Base-by-base conservation (phyloP, 2,113 vertebrate genomes). In the Ibidorhyncha struthersii region DNA sequence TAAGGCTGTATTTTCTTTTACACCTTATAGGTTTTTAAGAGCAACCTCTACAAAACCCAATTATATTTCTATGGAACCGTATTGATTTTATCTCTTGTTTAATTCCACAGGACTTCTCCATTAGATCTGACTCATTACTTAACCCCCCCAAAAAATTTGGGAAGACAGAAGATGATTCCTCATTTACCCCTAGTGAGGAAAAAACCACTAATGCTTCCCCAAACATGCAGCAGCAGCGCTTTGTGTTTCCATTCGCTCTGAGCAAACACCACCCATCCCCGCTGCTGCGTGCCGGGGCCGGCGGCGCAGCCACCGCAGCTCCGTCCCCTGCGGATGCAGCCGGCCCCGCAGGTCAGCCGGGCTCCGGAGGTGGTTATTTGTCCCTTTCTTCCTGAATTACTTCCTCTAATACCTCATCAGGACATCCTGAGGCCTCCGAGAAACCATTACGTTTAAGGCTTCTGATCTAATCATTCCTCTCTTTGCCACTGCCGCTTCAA, bases 351-450 rank as follows among this genome's bases (percentile, higher is more conserved):
- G 97, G 91, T 97, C 97, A 90, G 96, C 94, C 89, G 82, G 62
- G 96, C 98, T 95, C 97, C 90, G 93, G 98, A 98, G 98, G 97
- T 65, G 73, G 91, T 97, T 98, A 98, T 98, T 98, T 98, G 98
- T 98, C 98, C 98, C 97, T 97, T 98, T 98, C 97, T 98, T 98
- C 98, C 97, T 98, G 98, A 98, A 98, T 98, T 97, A 97, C 98
- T 99, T 99, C 99, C 98, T 98, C 98, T 98, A 99, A 97, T 97
- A 98, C 98, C 98, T 98, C 98, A 98, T 98, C 98, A 98, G 98
- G 98, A 98, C 98, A 98, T 99, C 98, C 98, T 98, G 98, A 98
- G 98, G 98, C 98, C 97, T 98, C 96, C 84, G 85, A 96, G 97
- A 97, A 97, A 92, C 97, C 97, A 91, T 97, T 96, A 93, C 91